phyloP scores from a whole-genome alignment of 2,888 invertebrate genomes.

The Trilocha varians region DNA sequence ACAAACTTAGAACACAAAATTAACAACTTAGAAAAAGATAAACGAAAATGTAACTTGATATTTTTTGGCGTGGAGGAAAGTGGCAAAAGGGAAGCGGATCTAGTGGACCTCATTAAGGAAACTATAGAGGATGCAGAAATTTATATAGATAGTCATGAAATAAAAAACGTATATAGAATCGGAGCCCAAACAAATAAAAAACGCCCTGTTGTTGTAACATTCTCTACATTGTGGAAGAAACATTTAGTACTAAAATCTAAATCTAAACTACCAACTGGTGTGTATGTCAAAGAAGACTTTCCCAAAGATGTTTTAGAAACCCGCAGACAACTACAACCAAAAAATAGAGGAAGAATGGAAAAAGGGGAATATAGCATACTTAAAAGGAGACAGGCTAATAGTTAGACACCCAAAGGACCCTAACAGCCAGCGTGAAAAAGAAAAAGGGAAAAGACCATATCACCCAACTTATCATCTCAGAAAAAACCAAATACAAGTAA shows the following conservation, averaged over 20 bases:
- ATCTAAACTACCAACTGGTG: slow-evolving; percentile 2
- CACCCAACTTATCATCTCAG: neutral
- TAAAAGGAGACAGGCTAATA: slow-evolving; percentile 4
- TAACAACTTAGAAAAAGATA: slow-evolving; percentile 7
- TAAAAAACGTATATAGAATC: slow-evolving; percentile 8
- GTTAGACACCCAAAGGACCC: neutral
- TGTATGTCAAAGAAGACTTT: slow-evolving; percentile 7
- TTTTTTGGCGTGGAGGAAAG: slow-evolving; percentile 12
- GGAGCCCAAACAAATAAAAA: slow-evolving; percentile 4
- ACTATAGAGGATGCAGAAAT: slow-evolving; percentile 6
- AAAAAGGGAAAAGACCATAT: neutral
- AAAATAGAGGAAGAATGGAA: slow-evolving; percentile 5
- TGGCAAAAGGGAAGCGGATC: slow-evolving; percentile 9
- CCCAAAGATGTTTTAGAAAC: slow-evolving; percentile 5
- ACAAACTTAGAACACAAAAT: slow-evolving; percentile 8
- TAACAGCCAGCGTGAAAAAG: slow-evolving; percentile 1
- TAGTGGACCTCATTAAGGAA: slow-evolving; percentile 10
- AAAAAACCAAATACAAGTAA: neutral
- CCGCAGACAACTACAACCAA: slow-evolving; percentile 5
- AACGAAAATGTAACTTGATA: slow-evolving; percentile 9
- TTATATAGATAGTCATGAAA: slow-evolving; percentile 10
- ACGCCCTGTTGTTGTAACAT: slow-evolving; percentile 5
- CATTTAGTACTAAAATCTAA: slow-evolving; percentile 8
- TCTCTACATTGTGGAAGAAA: slow-evolving; percentile 8
- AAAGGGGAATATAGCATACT: slow-evolving; percentile 7